Evolutionary conservation across 2,797 vertebrate species (phyloP).

Genomic region (Helicolenus hilgendorfi): DNA sequence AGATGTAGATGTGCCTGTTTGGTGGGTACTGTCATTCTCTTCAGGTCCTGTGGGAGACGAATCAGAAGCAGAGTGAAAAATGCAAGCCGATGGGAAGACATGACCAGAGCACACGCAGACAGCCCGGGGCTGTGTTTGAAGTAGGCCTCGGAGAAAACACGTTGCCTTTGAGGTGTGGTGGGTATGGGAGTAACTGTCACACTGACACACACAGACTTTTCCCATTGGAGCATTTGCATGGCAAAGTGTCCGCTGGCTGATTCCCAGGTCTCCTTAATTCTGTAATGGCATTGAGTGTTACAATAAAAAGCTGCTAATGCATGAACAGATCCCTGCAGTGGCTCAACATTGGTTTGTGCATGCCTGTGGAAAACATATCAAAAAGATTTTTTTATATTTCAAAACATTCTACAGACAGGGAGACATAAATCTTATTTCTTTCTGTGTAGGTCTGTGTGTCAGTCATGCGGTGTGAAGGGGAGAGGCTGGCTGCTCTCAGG

Average conservation of each 20-base stretch:
- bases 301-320: slow-evolving; percentile 21
- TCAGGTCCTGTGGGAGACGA: slow-evolving; percentile 67
- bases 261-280: slow-evolving; percentile 71
- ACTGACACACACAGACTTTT: slow-evolving; percentile 61
- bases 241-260: slow-evolving; percentile 72
- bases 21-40: slow-evolving; percentile 55
- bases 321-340: slow-evolving; percentile 19
- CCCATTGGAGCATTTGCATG: slow-evolving; percentile 81
- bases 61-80: slow-evolving; percentile 60
- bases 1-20: slow-evolving; percentile 70
- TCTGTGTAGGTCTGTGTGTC: slow-evolving; percentile 65
- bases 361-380: slow-evolving; percentile 18
- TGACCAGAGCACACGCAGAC: slow-evolving; percentile 69
- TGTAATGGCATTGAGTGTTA: slow-evolving; percentile 31
- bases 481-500: slow-evolving; percentile 83
- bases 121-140: slow-evolving; percentile 76
- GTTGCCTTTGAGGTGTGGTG: slow-evolving; percentile 75
- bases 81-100: slow-evolving; percentile 58
- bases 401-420: slow-evolving; percentile 32
- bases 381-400: slow-evolving; percentile 28
- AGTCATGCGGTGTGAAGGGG: slow-evolving; percentile 76
- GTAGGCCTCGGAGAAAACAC: slow-evolving; percentile 69
- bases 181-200: slow-evolving; percentile 65
- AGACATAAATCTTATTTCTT: slow-evolving; percentile 61
- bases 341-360: slow-evolving; percentile 5